Evolutionary conservation across 2,888 invertebrate genomes (phyloP).

Genomic region (Drosophila demipolita): DNA sequence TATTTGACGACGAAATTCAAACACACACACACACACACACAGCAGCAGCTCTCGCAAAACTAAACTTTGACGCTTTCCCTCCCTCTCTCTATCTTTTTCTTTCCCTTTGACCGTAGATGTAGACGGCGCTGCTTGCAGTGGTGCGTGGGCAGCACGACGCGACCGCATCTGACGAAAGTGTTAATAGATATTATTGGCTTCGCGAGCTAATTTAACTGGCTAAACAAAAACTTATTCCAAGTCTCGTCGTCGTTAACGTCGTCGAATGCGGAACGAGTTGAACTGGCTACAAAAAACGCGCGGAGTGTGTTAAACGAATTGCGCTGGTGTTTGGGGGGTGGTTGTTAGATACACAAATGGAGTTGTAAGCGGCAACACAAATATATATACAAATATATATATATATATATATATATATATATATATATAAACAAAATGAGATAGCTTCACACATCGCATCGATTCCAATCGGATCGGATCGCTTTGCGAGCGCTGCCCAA

Average conservation of each 20-base stretch:
- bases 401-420: neutral
- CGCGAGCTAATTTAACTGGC: conserved; percentile 35
- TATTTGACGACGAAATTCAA: conserved; percentile 54
- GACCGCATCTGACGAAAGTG: conserved; percentile 62
- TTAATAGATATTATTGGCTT: conserved; percentile 75
- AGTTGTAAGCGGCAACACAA: conserved; percentile 57
- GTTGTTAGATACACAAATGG: conserved; percentile 59
- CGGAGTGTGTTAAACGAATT: conserved; percentile 26
- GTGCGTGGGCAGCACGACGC: conserved; percentile 61
- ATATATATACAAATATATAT: neutral
- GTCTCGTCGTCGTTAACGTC: conserved; percentile 2
- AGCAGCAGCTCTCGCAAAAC: conserved; percentile 27
- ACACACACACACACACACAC: conserved; percentile 11
- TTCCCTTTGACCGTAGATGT: conserved; percentile 3
- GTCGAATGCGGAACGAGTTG: conserved; percentile 46
- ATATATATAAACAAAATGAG: neutral
- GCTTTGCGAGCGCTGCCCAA: conserved; percentile 41
- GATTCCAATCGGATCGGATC: conserved; percentile 5
- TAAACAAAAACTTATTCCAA: conserved; percentile 26
- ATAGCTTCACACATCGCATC: conserved; percentile 31
- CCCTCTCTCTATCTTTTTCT: neutral
- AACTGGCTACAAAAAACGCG: conserved; percentile 24
- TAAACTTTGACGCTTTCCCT: conserved; percentile 12
- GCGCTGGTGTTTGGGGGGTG: conserved; percentile 23
- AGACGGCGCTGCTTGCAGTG: conserved; percentile 32